phyloP scores from a whole-genome alignment of 2,888 invertebrate genomes.

The Portevinia maculata region DNA sequence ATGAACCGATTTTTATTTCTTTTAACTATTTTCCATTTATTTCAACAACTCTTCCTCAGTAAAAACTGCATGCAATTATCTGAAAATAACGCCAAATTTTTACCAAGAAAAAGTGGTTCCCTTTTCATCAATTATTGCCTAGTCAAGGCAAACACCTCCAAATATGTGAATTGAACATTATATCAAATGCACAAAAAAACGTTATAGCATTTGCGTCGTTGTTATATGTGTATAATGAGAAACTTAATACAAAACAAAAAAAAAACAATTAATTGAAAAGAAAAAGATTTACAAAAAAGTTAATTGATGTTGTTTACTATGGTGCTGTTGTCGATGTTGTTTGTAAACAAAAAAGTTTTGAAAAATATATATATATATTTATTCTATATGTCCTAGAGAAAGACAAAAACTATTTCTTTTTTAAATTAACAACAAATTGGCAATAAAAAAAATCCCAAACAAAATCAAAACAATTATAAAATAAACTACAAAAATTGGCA shows the following conservation, averaged over 20 bases:
- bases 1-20: too few species aligned
- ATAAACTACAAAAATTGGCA: constrained; percentile 60
- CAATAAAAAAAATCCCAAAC: constrained; percentile 17
- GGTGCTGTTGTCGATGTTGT: constrained; percentile 75
- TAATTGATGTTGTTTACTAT: constrained; percentile 71
- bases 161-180: too few species aligned
- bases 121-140: too few species aligned
- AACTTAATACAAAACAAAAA: constrained; percentile 7
- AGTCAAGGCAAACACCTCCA: too few species aligned
- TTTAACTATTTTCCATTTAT: too few species aligned
- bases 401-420: constrained; percentile 38
- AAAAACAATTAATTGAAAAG: constrained; percentile 12
- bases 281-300: constrained; percentile 24
- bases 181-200: background rate
- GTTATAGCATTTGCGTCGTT: constrained; percentile 18
- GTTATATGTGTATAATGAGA: constrained; percentile 58
- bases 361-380: constrained; percentile 62
- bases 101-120: too few species aligned
- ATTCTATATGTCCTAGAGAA: constrained; percentile 44
- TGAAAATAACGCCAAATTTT: too few species aligned
- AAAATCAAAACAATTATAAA: constrained; percentile 11
- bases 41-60: too few species aligned
- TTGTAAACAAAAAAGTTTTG: constrained; percentile 55
- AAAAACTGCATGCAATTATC: too few species aligned
- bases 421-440: constrained; percentile 51